Base-by-base conservation (phyloP, 2,113 vertebrate genomes). In the Castor canadensis region DNA sequence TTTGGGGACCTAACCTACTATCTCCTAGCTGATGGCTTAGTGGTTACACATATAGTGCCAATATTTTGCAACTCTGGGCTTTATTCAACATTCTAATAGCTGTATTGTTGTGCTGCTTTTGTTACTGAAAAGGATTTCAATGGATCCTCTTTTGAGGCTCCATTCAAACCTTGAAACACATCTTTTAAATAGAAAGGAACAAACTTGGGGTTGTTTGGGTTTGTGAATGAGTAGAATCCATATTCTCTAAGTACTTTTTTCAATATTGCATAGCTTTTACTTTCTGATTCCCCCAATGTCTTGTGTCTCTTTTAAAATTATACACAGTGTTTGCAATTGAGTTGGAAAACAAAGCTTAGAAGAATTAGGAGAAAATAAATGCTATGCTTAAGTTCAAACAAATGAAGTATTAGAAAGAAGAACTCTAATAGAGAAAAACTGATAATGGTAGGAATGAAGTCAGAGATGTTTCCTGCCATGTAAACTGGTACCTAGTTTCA, bases 181-280 rank as follows among this genome's bases (percentile, higher is more conserved):
- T 96, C 86, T 97, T 95, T 96, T 94, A 96, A 97, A 93, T 89
- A 96, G 96, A 97, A 96, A 91, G 43, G 87, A 20, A 92, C 84
- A 93, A 95, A 96, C 95, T 93, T 96, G 96, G 84, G 87, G 93
- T 97, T 96, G 94, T 96, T 97, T 95, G 88, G 84, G 64, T 96
- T 90, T 96, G 82, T 86, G 88, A 97, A 94, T 97, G 93, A 94
- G 92, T 91, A 82, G 73, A 97, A 93, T 96, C 88, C n/a, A 80
- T 96, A 81, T 81, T 95, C 86, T 77, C 0, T 75, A 81, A 93
- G 86, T 95, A 89, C 83, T 32, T 82, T 72, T 45, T 95, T 40
- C 89, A 89, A 0, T 77, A 93, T 66, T 76, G 38, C 54, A n/a
- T n/a, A 62, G 79, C 79, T 81, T 91, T 93, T 91, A 35, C 86